A percentile compares a stretch with the other conserved stretches of the same genome.
These are phyloP conservation scores for Paracanthobrama guichenoti DNA, from an alignment of 2,113 vertebrate genomes.

Conservation along the genomic window DNA sequence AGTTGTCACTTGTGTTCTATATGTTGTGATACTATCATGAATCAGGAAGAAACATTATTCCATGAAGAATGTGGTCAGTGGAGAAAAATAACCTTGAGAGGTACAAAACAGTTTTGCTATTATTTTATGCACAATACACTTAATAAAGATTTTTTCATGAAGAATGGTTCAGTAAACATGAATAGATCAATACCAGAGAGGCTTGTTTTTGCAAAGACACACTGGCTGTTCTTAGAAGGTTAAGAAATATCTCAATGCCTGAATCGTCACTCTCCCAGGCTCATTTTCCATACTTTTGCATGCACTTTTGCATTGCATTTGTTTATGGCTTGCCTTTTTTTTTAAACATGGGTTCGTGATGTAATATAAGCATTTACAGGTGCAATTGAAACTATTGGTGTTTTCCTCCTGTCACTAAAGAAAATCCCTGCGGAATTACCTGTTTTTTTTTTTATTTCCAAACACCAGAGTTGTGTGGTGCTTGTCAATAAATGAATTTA, in stretches of 20 bases:
- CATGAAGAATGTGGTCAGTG: not conserved
- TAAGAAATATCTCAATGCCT: not conserved
- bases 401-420: not conserved
- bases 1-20: not conserved
- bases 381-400: not conserved
- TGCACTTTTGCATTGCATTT: too few species aligned
- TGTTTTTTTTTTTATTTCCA: too few species aligned
- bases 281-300: constrained; percentile 3
- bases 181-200: not conserved
- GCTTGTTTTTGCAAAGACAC: not conserved
- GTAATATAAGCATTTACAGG: not conserved
- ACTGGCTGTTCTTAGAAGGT: constrained; percentile 1
- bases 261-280: not conserved
- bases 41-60: not conserved
- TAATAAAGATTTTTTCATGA: not conserved
- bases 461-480: too few species aligned
- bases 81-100: not conserved
- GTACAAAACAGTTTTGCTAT: not conserved
- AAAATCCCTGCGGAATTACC: not conserved
- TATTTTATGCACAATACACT: not conserved
- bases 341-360: not conserved
- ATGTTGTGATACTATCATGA: not conserved
- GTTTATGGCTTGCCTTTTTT: not conserved
- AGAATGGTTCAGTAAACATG: not conserved
- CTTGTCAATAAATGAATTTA: not conserved